Percentiles rank a stretch among this genome's conserved stretches.
Evolutionary conservation across 2,113 vertebrate genomes (phyloP).

Genomic region (Desmodus rotundus): DNA sequence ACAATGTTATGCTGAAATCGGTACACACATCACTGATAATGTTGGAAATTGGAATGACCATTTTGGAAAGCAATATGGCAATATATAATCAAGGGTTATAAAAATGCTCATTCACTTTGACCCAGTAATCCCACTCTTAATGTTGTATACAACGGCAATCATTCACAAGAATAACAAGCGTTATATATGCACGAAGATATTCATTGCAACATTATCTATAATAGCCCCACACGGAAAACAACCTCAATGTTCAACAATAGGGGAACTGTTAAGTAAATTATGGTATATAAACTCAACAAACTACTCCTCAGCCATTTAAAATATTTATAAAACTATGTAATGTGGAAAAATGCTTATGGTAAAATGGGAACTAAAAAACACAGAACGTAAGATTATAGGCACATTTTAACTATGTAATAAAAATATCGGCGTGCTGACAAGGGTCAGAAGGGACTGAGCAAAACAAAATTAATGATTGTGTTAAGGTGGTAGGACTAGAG

Average conservation of each 20-base stretch:
- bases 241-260: conserved; percentile 48
- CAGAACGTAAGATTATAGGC: conserved; percentile 8
- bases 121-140: conserved; percentile 30
- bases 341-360: conserved; percentile 46
- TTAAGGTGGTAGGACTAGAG: not conserved
- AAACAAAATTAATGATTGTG: conserved; percentile 48
- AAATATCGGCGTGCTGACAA: not conserved
- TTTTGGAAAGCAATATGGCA: conserved; percentile 23
- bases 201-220: conserved; percentile 42
- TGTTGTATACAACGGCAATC: conserved; percentile 24
- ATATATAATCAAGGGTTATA: conserved; percentile 45
- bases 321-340: conserved; percentile 62
- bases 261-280: conserved; percentile 60
- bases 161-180: conserved; percentile 30
- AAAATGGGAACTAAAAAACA: conserved; percentile 49
- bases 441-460: conserved; percentile 14
- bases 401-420: conserved; percentile 1
- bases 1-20: not conserved
- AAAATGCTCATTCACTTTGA: conserved; percentile 49
- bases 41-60: not conserved
- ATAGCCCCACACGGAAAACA: conserved; percentile 33
- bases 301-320: conserved; percentile 54
- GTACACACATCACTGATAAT: conserved; percentile 28
- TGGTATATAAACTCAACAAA: conserved; percentile 47
- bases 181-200: conserved; percentile 5